Percentiles rank a stretch among this genome's conserved stretches.
These are phyloP conservation scores for Megalonaias nervosa DNA, from an alignment of 1,140 invertebrate species.

Conservation along the genomic window DNA sequence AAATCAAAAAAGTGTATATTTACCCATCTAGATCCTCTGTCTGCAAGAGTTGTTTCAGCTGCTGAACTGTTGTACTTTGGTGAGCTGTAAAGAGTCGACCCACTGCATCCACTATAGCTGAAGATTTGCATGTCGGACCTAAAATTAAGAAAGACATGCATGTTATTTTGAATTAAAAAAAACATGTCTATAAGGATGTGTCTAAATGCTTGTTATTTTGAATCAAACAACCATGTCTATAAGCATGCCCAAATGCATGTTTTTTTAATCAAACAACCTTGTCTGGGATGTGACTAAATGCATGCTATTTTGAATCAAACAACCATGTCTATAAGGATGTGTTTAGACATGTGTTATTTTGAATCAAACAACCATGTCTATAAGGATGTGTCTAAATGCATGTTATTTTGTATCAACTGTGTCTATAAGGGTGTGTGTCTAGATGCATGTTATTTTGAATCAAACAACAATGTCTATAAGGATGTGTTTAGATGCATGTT, in stretches of 20 bases:
- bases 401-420: neutral
- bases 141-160: constrained; percentile 12
- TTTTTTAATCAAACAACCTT: neutral
- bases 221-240: neutral
- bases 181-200: neutral
- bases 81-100: constrained; percentile 59
- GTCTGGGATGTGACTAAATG: neutral
- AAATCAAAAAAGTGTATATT: constrained; percentile 6
- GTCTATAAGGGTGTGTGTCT: neutral
- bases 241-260: neutral
- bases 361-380: neutral
- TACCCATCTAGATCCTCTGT: constrained; percentile 65
- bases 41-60: constrained; percentile 64
- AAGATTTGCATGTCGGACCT: constrained; percentile 55
- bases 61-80: constrained; percentile 59
- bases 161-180: neutral
- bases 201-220: neutral
- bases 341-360: neutral
- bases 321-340: neutral
- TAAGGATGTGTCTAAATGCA: neutral
- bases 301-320: neutral
- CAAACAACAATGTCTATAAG: neutral
- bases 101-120: constrained; percentile 64
- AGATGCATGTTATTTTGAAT: neutral
- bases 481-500: neutral